phyloP scores from a whole-genome alignment of 2,797 vertebrate genomes.

The Micrastur ruficollis region DNA sequence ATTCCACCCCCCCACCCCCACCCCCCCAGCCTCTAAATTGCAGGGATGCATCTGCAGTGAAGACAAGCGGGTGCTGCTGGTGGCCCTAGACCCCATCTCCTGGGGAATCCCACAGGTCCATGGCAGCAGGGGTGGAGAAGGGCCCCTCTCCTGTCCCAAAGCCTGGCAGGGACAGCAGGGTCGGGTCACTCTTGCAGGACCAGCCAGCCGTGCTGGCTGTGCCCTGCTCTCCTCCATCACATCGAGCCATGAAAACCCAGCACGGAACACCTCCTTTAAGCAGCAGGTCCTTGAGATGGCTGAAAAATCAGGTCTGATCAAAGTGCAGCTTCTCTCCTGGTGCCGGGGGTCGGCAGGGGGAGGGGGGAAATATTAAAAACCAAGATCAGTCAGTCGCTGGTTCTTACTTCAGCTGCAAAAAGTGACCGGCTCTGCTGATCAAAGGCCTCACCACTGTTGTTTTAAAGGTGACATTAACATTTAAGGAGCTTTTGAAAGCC shows the following conservation, averaged over 20 bases:
- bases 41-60: fast-evolving
- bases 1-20: too few species aligned
- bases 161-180: fast-evolving
- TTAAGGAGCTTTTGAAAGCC: slow-evolving; percentile 54
- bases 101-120: background rate
- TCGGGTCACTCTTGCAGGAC: background rate
- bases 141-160: background rate
- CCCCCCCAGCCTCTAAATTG: background rate
- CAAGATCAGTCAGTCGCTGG: background rate
- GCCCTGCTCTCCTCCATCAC: background rate
- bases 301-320: background rate
- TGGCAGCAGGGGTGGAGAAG: background rate
- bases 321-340: background rate
- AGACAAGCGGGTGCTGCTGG: background rate
- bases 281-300: background rate
- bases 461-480: slow-evolving; percentile 45
- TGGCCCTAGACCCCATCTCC: background rate
- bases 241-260: fast-evolving
- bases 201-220: fast-evolving
- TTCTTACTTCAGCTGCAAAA: background rate
- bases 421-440: slow-evolving; percentile 19
- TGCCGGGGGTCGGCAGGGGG: background rate
- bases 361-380: slow-evolving; percentile 43
- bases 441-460: slow-evolving; percentile 6
- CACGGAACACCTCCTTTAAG: background rate